Evolutionary conservation across 2,888 invertebrate species (phyloP).

Genomic region (Hipparchia sbordonii): DNA sequence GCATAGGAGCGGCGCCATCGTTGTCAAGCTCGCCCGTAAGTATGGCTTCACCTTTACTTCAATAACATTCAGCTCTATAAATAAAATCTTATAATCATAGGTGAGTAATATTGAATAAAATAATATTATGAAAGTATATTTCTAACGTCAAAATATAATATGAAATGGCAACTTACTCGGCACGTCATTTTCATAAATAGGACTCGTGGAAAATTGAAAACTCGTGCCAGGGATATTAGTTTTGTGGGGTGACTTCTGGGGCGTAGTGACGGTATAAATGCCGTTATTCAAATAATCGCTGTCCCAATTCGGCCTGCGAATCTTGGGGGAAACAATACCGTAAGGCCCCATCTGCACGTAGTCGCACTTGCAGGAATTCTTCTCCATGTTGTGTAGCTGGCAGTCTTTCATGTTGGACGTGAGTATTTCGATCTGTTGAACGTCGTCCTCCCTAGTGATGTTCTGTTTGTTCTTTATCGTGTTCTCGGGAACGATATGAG

Average conservation of each 20-base stretch:
- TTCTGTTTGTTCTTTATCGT: constrained; percentile 73
- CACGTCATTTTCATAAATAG: constrained; percentile 75
- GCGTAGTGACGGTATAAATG: constrained; percentile 74
- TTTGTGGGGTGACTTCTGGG: constrained; percentile 73
- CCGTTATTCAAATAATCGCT: constrained; percentile 71
- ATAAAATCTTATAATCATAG: not conserved
- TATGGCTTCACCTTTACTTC: too few species aligned
- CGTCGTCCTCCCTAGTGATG: constrained; percentile 73
- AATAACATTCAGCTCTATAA: not conserved
- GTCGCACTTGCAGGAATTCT: constrained; percentile 73
- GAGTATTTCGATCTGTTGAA: constrained; percentile 75
- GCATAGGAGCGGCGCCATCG: too few species aligned
- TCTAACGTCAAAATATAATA: not conserved
- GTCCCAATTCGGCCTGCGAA: constrained; percentile 70
- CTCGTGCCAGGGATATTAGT: constrained; percentile 71
- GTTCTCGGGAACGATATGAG: constrained; percentile 75
- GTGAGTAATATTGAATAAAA: not conserved
- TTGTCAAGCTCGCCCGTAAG: too few species aligned
- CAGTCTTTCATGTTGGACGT: constrained; percentile 77
- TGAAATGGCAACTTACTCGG: constrained; percentile 57
- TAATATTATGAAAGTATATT: constrained; percentile 1
- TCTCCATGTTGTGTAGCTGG: constrained; percentile 73
- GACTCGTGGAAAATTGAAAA: constrained; percentile 74
- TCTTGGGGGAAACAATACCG: constrained; percentile 70
- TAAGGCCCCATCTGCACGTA: constrained; percentile 77